A percentile compares a stretch with the other conserved stretches of the same genome.
These are phyloP conservation scores for Hypomesus transpacificus DNA, from an alignment of 2,113 vertebrate genomes.

Conservation along the genomic window DNA sequence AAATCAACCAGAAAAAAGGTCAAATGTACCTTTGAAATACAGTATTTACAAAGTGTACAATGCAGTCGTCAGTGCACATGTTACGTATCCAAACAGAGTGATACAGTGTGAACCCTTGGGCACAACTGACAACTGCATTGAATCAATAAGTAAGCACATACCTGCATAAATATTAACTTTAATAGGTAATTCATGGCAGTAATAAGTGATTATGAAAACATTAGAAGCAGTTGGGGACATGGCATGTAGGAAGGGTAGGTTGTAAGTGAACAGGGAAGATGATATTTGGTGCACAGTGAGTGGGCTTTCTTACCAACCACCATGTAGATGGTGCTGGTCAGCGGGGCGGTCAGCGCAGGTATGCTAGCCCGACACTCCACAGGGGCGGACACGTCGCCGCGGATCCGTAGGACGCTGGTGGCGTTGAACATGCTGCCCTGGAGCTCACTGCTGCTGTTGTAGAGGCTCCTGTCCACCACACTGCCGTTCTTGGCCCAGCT, in stretches of 20 bases:
- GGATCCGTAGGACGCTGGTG: conserved; percentile 72
- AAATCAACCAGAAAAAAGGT: too few species aligned
- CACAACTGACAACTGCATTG: background rate
- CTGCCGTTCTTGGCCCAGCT: conserved; percentile 73
- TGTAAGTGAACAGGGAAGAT: too few species aligned
- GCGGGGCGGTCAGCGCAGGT: conserved; percentile 51
- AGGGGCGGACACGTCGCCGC: conserved; percentile 50
- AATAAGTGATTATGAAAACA: background rate
- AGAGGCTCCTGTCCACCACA: conserved; percentile 42
- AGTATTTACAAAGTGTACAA: background rate
- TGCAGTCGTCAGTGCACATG: background rate
- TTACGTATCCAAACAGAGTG: background rate
- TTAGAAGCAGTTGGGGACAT: background rate
- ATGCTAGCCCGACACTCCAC: conserved; percentile 77
- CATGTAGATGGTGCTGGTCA: conserved; percentile 66
- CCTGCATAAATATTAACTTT: background rate
- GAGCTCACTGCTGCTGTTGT: conserved; percentile 53
- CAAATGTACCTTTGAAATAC: too few species aligned
- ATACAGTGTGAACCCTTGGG: background rate
- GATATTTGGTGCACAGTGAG: too few species aligned
- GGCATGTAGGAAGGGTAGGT: too few species aligned
- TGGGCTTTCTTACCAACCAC: conserved; percentile 60
- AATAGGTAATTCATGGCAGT: background rate
- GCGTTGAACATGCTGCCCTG: conserved; percentile 53
- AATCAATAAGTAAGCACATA: background rate